Conservation (phyloP, 2,888 invertebrate genomes). For the Diarsia rubi region DNA sequence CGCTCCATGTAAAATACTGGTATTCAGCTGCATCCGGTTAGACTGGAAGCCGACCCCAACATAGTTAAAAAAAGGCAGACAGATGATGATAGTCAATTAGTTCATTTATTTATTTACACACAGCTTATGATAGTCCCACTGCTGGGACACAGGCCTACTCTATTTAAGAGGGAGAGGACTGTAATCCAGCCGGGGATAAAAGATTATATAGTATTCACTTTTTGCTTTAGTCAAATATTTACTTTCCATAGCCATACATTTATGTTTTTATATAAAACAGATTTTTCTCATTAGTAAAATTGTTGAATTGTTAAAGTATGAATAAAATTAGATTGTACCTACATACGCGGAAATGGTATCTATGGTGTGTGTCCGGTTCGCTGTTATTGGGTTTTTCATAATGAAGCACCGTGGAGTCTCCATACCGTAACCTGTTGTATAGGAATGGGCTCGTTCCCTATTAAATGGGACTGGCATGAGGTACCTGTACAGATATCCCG, state of each 20-base stretch:
- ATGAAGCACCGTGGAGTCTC: not conserved
- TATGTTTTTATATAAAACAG: not conserved
- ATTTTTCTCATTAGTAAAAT: not conserved
- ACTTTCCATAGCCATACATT: constrained; percentile 14
- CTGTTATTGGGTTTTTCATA: not conserved
- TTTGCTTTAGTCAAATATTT: constrained; percentile 35
- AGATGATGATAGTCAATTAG: not conserved
- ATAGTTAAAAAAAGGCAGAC: no score
- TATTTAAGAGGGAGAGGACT: not conserved
- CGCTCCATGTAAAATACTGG: no score
- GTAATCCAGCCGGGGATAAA: not conserved
- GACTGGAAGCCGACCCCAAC: no score
- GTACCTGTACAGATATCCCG: not conserved
- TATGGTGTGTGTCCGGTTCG: not conserved
- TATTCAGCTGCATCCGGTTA: no score
- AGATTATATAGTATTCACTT: not conserved
- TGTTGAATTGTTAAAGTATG: constrained; percentile 19
- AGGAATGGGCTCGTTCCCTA: not conserved
- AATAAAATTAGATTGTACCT: constrained; percentile 1
- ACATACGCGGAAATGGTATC: not conserved
- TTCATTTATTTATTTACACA: constrained; percentile 4
- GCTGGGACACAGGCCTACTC: not conserved
- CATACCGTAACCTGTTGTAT: not conserved
- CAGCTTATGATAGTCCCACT: not conserved
- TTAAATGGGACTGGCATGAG: not conserved